Evolutionary conservation across 35 echinoderm and acorn worm species (phyloP).

Genomic region (Holothuria glaberrima): DNA sequence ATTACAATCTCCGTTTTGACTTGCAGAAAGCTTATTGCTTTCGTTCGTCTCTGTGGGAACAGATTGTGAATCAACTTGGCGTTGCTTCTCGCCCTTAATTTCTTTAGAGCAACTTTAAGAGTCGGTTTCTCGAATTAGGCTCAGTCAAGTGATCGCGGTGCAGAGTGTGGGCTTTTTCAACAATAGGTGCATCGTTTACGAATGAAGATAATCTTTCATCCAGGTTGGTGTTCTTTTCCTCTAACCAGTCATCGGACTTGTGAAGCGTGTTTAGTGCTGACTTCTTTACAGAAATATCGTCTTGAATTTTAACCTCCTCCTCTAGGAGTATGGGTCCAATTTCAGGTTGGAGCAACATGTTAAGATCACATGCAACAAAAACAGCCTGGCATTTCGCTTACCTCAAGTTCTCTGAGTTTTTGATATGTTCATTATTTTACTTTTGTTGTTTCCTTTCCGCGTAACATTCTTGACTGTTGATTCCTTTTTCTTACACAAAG

Average conservation of each 20-base stretch:
- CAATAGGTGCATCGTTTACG: conserved; percentile 1
- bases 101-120: no score
- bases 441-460: not conserved
- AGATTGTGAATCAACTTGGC: not conserved
- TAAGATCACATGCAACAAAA: not conserved
- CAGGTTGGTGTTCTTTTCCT: not conserved
- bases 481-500: not conserved
- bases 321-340: not conserved
- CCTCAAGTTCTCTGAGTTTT: not conserved
- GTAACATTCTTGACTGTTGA: not conserved
- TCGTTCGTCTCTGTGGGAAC: not conserved
- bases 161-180: not conserved
- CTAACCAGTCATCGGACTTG: no score
- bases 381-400: not conserved
- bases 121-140: not conserved
- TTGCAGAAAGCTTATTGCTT: not conserved
- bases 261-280: no score
- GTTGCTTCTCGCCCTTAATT: not conserved
- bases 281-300: not conserved
- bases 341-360: conserved; percentile 2
- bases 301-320: not conserved
- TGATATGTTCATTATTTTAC: not conserved
- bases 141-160: not conserved
- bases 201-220: no score
- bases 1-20: no score